Percentiles rank a stretch among this genome's conserved stretches.
Evolutionary conservation across 2,113 vertebrate species (phyloP).

Genomic region (Corapipo altera): DNA sequence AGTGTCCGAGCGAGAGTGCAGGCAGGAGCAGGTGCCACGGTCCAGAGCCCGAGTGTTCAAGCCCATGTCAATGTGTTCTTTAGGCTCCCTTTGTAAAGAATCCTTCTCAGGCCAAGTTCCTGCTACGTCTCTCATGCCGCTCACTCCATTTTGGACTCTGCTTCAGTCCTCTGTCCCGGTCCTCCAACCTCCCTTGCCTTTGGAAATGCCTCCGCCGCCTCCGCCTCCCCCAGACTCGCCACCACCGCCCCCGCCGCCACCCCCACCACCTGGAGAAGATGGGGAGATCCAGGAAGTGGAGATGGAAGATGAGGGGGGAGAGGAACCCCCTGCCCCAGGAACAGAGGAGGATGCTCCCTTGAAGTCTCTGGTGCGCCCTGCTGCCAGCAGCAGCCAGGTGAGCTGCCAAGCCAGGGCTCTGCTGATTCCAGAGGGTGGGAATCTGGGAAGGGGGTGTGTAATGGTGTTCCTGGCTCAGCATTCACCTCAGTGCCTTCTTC

Average conservation of each 20-base stretch:
- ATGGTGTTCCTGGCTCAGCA: background rate
- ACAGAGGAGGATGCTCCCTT: slow-evolving; percentile 86
- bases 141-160: slow-evolving; percentile 82
- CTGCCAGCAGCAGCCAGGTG: slow-evolving; percentile 68
- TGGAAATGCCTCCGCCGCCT: slow-evolving; percentile 85
- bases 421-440: background rate
- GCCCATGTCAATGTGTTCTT: slow-evolving; percentile 27
- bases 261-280: slow-evolving; percentile 86
- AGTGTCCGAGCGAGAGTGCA: rapidly evolving
- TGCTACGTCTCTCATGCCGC: slow-evolving; percentile 73
- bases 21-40: background rate
- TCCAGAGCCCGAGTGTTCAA: background rate
- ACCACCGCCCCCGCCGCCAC: slow-evolving; percentile 67
- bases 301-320: slow-evolving; percentile 93
- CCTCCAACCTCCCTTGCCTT: slow-evolving; percentile 86
- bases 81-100: slow-evolving; percentile 78
- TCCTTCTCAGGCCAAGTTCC: slow-evolving; percentile 74
- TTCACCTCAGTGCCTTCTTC: background rate
- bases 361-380: slow-evolving; percentile 70
- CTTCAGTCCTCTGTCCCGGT: slow-evolving; percentile 80
- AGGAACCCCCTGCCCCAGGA: slow-evolving; percentile 93
- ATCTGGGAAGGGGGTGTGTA: background rate
- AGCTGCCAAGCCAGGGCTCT: background rate
- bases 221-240: slow-evolving; percentile 80
- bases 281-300: slow-evolving; percentile 95